Percentiles rank a stretch among this genome's conserved stretches.
phyloP scores from a whole-genome alignment of 2,113 vertebrate species.

The Brachyistius frenatus region DNA sequence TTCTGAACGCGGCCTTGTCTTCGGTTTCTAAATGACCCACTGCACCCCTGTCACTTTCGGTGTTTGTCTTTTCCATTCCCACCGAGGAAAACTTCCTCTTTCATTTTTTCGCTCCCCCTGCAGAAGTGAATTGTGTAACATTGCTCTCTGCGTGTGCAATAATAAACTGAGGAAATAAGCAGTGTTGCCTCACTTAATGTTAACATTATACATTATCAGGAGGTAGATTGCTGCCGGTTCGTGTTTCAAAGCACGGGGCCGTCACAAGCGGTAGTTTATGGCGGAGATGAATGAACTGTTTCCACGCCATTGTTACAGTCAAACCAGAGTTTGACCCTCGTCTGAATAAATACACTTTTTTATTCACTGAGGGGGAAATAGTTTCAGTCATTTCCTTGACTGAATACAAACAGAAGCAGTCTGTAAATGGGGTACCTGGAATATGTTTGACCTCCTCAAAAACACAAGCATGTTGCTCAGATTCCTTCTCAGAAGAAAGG shows the following conservation, averaged over 20 bases:
- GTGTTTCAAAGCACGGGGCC: constrained; percentile 56
- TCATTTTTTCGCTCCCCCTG: constrained; percentile 47
- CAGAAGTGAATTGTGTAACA: constrained; percentile 76
- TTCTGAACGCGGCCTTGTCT: neutral
- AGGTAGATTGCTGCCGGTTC: constrained; percentile 61
- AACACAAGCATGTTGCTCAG: neutral
- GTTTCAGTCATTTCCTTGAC: constrained; percentile 45
- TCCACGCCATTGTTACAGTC: constrained; percentile 65
- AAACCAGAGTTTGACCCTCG: constrained; percentile 39
- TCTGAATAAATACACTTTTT: constrained; percentile 55
- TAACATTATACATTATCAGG: constrained; percentile 70
- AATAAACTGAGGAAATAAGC: constrained; percentile 81
- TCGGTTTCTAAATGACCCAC: constrained; percentile 45
- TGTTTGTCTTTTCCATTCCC: constrained; percentile 69
- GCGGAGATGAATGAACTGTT: constrained; percentile 64
- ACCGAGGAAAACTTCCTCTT: constrained; percentile 65
- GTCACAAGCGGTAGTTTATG: constrained; percentile 29
- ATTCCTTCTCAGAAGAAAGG: neutral
- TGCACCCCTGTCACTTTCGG: constrained; percentile 32
- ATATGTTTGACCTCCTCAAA: constrained; percentile 9
- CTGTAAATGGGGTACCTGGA: constrained; percentile 12
- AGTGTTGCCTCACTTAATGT: constrained; percentile 72
- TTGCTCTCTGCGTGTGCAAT: constrained; percentile 75
- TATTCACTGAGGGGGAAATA: constrained; percentile 36
- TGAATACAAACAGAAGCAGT: constrained; percentile 31